Evolutionary conservation across 1,140 invertebrate species (phyloP).

Genomic region (Radopholus similis): DNA sequence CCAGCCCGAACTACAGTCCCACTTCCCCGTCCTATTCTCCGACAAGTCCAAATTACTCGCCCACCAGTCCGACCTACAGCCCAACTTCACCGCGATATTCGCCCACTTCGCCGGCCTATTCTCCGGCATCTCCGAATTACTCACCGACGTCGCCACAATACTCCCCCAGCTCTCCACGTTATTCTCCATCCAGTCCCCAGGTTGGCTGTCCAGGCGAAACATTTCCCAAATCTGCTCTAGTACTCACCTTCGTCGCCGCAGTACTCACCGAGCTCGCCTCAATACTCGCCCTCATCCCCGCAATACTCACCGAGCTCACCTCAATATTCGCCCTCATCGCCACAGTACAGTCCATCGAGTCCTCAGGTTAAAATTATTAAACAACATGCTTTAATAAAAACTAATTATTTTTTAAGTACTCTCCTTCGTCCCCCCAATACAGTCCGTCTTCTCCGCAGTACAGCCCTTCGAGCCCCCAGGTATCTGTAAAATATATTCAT

Average conservation of each 20-base stretch:
- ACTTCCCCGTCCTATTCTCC: conserved; percentile 68
- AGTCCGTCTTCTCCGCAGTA: conserved; percentile 33
- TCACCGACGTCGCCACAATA: conserved; percentile 65
- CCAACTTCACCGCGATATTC: conserved; percentile 31
- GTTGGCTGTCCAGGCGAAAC: conserved; percentile 28
- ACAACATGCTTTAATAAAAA: no score
- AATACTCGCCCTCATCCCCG: conserved; percentile 37
- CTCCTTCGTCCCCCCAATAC: conserved; percentile 38
- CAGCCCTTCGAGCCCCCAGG: conserved; percentile 57
- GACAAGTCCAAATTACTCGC: conserved; percentile 66
- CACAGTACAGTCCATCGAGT: background rate
- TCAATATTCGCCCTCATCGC: conserved; percentile 13
- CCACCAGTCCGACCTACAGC: conserved; percentile 65
- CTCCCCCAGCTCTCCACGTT: conserved; percentile 70
- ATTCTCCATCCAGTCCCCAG: conserved; percentile 64
- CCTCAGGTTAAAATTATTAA: no score
- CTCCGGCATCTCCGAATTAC: conserved; percentile 75
- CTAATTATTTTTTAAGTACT: conserved; percentile 41
- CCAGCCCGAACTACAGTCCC: conserved; percentile 48
- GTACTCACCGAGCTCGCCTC: conserved; percentile 48
- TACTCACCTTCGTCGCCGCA: conserved; percentile 65
- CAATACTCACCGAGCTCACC: conserved; percentile 25
- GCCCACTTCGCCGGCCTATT: conserved; percentile 65
- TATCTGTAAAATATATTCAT: background rate
- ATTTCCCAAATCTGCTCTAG: conserved; percentile 65